Percentiles rank a stretch among this genome's conserved stretches.
These are phyloP conservation scores for Stenodema calcarata DNA, from an alignment of 2,888 invertebrate genomes.

Conservation along the genomic window DNA sequence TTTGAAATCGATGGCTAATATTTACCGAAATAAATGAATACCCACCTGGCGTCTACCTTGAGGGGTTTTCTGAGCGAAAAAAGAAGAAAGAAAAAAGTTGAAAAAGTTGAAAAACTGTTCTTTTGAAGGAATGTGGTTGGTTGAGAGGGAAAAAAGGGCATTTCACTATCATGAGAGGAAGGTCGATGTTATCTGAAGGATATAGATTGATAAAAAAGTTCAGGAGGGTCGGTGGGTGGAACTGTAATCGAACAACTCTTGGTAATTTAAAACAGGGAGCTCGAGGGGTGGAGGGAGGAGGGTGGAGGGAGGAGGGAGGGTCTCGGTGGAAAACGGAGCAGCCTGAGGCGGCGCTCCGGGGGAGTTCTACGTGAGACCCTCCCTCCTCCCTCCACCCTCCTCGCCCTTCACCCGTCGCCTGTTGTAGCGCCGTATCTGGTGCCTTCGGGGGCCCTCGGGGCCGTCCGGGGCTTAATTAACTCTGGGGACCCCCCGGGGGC, in stretches of 20 bases:
- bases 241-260: constrained; percentile 51
- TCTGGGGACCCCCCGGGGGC: constrained; percentile 27
- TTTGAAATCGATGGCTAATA: constrained; percentile 25
- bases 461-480: constrained; percentile 49
- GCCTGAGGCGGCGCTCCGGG: constrained; percentile 10
- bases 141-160: neutral
- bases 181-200: constrained; percentile 34
- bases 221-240: constrained; percentile 27
- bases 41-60: too few relatives aligned
- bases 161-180: neutral
- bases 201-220: constrained; percentile 45
- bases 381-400: neutral
- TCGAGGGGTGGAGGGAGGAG: neutral
- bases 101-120: neutral
- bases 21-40: constrained; percentile 26
- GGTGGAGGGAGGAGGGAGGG: neutral
- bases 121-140: neutral
- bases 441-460: neutral
- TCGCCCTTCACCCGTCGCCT: neutral
- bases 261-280: constrained; percentile 50
- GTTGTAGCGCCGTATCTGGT: neutral
- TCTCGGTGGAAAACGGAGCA: neutral
- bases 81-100: too few relatives aligned
- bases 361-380: constrained; percentile 21
- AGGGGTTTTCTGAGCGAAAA: neutral